phyloP scores from a whole-genome alignment of 2,113 vertebrate genomes.

The Calidris pygmaea region DNA sequence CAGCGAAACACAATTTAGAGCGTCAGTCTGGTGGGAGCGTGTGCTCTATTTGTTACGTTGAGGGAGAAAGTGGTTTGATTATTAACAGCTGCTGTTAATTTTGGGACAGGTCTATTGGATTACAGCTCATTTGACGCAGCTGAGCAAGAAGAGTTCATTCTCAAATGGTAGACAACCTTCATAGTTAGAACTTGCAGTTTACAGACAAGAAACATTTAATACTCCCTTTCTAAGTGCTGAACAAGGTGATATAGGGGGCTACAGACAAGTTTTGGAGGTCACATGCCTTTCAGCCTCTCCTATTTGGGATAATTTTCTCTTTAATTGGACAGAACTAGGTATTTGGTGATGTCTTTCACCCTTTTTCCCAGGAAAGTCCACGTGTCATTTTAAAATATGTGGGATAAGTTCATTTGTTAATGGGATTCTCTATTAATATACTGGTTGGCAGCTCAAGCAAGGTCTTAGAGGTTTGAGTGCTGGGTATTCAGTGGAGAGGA shows the following conservation, averaged over 20 bases:
- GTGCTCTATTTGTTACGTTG: not conserved
- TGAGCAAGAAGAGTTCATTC: not conserved
- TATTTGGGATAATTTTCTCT: not conserved
- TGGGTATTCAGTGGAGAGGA: not conserved
- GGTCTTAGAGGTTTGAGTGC: not conserved
- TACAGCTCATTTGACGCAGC: no score
- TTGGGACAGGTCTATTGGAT: not conserved
- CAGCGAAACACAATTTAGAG: not conserved
- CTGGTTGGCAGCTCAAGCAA: not conserved
- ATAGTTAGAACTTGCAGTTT: not conserved
- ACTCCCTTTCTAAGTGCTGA: no score
- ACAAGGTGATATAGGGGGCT: not conserved
- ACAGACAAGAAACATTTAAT: not conserved
- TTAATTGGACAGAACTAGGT: not conserved
- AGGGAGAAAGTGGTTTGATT: not conserved
- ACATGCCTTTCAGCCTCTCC: not conserved
- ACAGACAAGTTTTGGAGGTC: not conserved
- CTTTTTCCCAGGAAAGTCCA: not conserved
- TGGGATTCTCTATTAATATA: accelerated
- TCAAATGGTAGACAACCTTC: not conserved
- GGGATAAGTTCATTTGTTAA: not conserved
- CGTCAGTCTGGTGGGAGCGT: not conserved
- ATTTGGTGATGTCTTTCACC: not conserved
- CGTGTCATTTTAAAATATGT: accelerated
- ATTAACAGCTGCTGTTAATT: not conserved